Percentiles rank a stretch among this genome's conserved stretches.
Evolutionary conservation across 1,140 invertebrate genomes (phyloP).

Genomic region (Bombyx mandarina): DNA sequence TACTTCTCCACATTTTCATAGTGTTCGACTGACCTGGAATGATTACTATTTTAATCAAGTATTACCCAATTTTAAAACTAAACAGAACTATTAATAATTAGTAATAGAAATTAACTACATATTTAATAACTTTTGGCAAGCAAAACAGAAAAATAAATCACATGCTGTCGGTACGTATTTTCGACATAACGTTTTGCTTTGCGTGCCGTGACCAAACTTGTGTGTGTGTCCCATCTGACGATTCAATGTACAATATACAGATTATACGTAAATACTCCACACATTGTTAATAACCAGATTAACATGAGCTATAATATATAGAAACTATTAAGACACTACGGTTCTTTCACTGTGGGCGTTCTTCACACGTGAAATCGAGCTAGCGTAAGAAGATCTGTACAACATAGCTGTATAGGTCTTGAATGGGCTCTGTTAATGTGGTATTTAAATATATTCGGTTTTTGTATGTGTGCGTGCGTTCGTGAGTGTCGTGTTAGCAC

Average conservation of each 20-base stretch:
- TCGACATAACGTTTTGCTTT: conserved; percentile 48
- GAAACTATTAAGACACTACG: no score
- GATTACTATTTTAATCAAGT: no score
- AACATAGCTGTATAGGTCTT: background rate
- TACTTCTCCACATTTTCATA: no score
- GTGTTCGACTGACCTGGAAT: no score
- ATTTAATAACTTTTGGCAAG: no score
- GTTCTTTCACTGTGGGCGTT: background rate
- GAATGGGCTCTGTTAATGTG: conserved; percentile 5
- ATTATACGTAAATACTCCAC: conserved; percentile 24
- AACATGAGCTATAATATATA: conserved; percentile 10
- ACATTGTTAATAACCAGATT: conserved; percentile 12
- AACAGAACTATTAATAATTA: no score
- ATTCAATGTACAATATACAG: conserved; percentile 19
- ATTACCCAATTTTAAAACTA: no score
- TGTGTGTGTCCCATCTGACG: conserved; percentile 21
- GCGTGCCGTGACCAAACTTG: conserved; percentile 27
- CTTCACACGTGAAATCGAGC: background rate
- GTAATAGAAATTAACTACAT: no score
- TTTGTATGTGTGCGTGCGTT: conserved; percentile 29
- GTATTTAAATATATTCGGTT: conserved; percentile 17
- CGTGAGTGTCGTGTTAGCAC: conserved; percentile 49
- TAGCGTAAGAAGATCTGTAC: background rate
- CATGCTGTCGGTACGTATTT: conserved; percentile 39
- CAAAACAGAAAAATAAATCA: background rate